Base-by-base conservation (phyloP, 2,888 invertebrate species). In the Cryptops parisi region DNA sequence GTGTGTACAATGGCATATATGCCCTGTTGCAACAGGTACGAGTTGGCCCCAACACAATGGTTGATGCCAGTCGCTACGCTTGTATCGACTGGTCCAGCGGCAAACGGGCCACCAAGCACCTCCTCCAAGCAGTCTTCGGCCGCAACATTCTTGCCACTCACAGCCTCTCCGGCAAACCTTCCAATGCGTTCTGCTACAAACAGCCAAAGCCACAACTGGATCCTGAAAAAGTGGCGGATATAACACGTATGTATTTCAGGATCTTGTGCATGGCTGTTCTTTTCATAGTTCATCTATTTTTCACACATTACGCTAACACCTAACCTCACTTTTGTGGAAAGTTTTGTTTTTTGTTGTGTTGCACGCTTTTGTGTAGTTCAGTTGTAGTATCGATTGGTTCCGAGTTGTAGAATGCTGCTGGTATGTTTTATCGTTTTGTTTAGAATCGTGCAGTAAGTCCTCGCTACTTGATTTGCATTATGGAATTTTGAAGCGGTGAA, bases 51-150 rank as follows among this genome's bases (percentile, higher is more conserved):
- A 46, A 24, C 46, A 46, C 46, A 22, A 46, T 46, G 25, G 25
- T 46, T 9, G 46, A 46, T 46, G 46, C 46, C 17, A 25, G 46
- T 9, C 21, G 46, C 9, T 46, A 46, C 17, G 46, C 46, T 17
- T 46, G 46, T 25, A 46, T 46, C 17, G 46, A 46, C 24, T 46
- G 46, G 46, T 46, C 46, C 4, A 46, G 46, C 25, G 46, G 46
- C 9, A 46, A 46, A 19, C 46, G 46, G 6, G 46, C 46, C 46
- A 46, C 46, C 46, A 46, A 46, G 25, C 46, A 46, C 17, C 46
- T 46, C 4, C 22, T 23, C 9, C 46, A 46, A 17, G 46, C 46
- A 9, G 23, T 46, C 9, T 46, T 46, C 25, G 46, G 46, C 4
- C 5, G 46, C 9, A 21, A 46, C 6, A 19, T 46, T 9, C 23